Base-by-base conservation (phyloP, 2,888 invertebrate genomes). In the Orthonevra nobilis region DNA sequence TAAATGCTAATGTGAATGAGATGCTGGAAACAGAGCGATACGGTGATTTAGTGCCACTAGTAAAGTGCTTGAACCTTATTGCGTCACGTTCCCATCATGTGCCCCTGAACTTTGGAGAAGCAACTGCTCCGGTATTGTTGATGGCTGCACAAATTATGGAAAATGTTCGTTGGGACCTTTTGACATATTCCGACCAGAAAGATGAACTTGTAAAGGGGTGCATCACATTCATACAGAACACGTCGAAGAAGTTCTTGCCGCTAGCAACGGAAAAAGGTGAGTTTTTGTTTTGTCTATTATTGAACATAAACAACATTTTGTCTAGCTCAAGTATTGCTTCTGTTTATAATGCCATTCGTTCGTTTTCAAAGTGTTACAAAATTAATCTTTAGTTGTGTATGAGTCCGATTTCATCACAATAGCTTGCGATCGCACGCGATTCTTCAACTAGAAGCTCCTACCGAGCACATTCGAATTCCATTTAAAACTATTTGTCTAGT, bases 141-240 rank as follows among this genome's bases (percentile, higher is more conserved):
- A 85, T 85, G 84, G 81, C 83, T 1, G 86, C 84, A 2, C 85
- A 85, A 66, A 83, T 86, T 28, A 83, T 86, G 83, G 85, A 87
- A 44, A 83, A 85, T 58, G 83, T 83, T 9, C 83, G 86, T 5
- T 87, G 87, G 87, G 85, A 86, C 77, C 75, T 86, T 2, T 79
- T 85, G 3, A 85, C 83, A 0, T 87, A 85, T 61, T 83, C 84
- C 0, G 83, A 84, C 63, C 81, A 83, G 3, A 82, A 83, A 2
- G 86, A 86, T 66, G 83, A 83, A 64, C 82, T 87, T 56, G 81
- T 86, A 0, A 81, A 82, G 3, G 82, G 81, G 19, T 84, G 85
- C 19, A 85, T 84, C 50, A 81, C 82, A 30, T 85, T 86, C 63
- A 82, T 86, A 28, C 83, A 84, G 46, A 81, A 81, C 9, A 83